Base-by-base conservation (phyloP, 2,113 vertebrate genomes). In the Lathamus discolor region DNA sequence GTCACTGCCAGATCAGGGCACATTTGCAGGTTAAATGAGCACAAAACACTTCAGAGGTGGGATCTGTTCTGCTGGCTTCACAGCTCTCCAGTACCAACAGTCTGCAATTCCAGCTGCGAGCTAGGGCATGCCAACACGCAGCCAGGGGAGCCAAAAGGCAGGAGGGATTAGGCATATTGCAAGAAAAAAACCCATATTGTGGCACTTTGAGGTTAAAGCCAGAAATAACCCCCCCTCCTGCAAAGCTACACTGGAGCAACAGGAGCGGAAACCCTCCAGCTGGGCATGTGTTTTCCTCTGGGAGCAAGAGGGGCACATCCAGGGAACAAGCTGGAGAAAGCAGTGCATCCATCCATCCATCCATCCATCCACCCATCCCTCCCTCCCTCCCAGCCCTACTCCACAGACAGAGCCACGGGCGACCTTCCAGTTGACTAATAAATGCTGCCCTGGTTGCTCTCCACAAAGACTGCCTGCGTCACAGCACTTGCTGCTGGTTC, bases 381-480 rank as follows among this genome's bases (percentile, higher is more conserved):
- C 43, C 44, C 18, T 19, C 44, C 33, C 29, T 83, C 51, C 61
- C 80, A 67, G 44, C 43, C 7, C 4, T 13, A 33, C n/a, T 74
- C 79, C 44, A 48, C 2, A 1, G 46, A 72, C 57, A 64, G 15
- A 62, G 86, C 92, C 16, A 29, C 74, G 23, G 86, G 86, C 41
- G 1, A 89, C 82, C 77, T 91, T 95, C 93, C 91, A 92, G 62
- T 75, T 64, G 74, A 82, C 57, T 92, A 78, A 84, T 59, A 92
- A 92, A 82, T 4, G 8, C 49, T 72, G 89, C 33, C 86, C 89
- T 91, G 76, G 76, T 17, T 79, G 82, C 59, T 75, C 44, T 46
- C 67, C 19, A 94, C 80, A 93, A 95, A 92, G 77, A 55, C 88
- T 92, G 80, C 81, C 77, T 93, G 77, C 74, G 12, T 91, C 89